A percentile compares a stretch with the other conserved stretches of the same genome.
Conservation (phyloP, 35 echinoderm and acorn worm genomes). For the Chiridota heheva region DNA sequence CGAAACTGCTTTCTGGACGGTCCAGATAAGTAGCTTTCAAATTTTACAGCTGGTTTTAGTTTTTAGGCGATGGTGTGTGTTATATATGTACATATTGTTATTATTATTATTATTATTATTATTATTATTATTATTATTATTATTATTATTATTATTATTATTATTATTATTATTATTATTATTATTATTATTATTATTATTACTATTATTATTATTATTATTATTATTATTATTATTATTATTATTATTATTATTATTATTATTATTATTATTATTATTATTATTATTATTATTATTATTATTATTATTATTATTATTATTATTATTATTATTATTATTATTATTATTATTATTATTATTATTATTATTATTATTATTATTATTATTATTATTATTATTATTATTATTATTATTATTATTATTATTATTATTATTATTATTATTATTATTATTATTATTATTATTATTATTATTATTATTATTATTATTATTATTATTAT, state of each 20-base stretch:
- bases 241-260: slow-evolving; percentile 2
- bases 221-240: neutral
- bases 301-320: slow-evolving; percentile 9
- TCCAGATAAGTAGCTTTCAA: no score
- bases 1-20: no score
- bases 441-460: no score
- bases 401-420: no score
- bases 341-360: neutral
- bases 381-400: no score
- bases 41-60: no score
- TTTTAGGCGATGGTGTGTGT: no score
- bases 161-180: neutral
- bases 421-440: no score
- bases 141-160: slow-evolving; percentile 5
- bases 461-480: no score
- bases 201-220: neutral
- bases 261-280: slow-evolving; percentile 5
- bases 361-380: no score
- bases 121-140: slow-evolving; percentile 9
- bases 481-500: no score
- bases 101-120: slow-evolving; percentile 9
- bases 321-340: slow-evolving; percentile 2
- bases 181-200: slow-evolving; percentile 4
- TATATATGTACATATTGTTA: neutral
- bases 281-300: neutral